phyloP scores from a whole-genome alignment of 1,140 invertebrate genomes.

The Eupeodes corollae region DNA sequence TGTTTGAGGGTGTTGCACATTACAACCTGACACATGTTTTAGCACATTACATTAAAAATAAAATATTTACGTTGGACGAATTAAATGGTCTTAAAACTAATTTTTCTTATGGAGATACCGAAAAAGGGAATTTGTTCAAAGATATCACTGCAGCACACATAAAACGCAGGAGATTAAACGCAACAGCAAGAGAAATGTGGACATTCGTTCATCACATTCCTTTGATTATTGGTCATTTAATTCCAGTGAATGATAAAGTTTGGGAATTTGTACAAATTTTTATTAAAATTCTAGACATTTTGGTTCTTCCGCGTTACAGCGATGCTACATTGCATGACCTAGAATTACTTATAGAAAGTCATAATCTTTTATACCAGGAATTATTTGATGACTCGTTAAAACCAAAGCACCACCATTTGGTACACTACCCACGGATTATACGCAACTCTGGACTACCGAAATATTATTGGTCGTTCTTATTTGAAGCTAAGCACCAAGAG shows the following conservation, averaged over 20 bases:
- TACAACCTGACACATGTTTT: slow-evolving; percentile 17
- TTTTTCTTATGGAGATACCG: background rate
- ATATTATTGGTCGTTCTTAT: slow-evolving; percentile 14
- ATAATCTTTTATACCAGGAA: slow-evolving; percentile 7
- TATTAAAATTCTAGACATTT: background rate
- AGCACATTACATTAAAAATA: slow-evolving; percentile 11
- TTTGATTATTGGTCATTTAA: slow-evolving; percentile 16
- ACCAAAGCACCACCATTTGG: slow-evolving; percentile 19
- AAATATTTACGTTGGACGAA: slow-evolving; percentile 14
- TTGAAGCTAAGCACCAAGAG: slow-evolving; percentile 18
- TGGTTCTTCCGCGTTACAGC: background rate
- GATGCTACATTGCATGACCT: background rate
- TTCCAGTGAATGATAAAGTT: slow-evolving; percentile 11
- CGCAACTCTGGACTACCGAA: slow-evolving; percentile 11
- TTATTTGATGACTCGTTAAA: slow-evolving; percentile 16
- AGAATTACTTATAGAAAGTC: slow-evolving; percentile 7
- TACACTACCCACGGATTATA: slow-evolving; percentile 19
- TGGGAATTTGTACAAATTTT: slow-evolving; percentile 7
- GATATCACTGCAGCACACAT: background rate
- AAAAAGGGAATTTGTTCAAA: background rate
- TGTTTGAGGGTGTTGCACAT: slow-evolving; percentile 16
- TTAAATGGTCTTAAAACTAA: slow-evolving; percentile 8
- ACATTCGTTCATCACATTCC: slow-evolving; percentile 13
- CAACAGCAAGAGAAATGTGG: slow-evolving; percentile 20
- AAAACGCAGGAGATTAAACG: slow-evolving; percentile 6